These are phyloP conservation scores for Cyphomyrus plagiostoma DNA, from an alignment of 2,113 vertebrate genomes.

Conservation along the genomic window DNA sequence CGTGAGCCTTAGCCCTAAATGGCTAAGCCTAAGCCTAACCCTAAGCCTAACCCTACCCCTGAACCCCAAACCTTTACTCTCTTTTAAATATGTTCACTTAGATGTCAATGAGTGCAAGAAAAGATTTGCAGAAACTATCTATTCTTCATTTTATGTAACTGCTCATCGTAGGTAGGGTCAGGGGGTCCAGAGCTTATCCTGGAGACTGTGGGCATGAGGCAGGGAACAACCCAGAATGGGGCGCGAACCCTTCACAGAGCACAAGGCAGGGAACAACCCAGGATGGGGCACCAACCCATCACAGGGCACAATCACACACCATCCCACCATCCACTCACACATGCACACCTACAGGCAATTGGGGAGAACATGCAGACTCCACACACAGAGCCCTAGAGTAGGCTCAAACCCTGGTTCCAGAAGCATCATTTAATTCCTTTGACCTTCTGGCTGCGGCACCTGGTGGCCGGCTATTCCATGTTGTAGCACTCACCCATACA, in stretches of 20 bases:
- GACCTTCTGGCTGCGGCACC: background rate
- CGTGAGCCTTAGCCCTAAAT: background rate
- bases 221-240: background rate
- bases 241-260: too few relatives aligned
- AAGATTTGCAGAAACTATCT: background rate
- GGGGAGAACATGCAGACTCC: background rate
- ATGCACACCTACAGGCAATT: background rate
- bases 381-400: background rate
- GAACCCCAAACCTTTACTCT: background rate
- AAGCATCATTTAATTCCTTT: background rate
- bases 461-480: background rate
- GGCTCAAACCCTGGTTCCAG: background rate
- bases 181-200: background rate
- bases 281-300: background rate
- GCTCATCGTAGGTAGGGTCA: background rate
- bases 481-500: background rate
- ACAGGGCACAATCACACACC: background rate
- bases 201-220: background rate
- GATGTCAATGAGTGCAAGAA: background rate
- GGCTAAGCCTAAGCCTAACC: background rate
- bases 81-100: background rate
- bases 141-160: background rate
- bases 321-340: background rate
- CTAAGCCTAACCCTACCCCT: background rate
- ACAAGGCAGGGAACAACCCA: background rate